Base-by-base conservation (phyloP, 2,113 vertebrate genomes). In the Cyprinodon tularosa region DNA sequence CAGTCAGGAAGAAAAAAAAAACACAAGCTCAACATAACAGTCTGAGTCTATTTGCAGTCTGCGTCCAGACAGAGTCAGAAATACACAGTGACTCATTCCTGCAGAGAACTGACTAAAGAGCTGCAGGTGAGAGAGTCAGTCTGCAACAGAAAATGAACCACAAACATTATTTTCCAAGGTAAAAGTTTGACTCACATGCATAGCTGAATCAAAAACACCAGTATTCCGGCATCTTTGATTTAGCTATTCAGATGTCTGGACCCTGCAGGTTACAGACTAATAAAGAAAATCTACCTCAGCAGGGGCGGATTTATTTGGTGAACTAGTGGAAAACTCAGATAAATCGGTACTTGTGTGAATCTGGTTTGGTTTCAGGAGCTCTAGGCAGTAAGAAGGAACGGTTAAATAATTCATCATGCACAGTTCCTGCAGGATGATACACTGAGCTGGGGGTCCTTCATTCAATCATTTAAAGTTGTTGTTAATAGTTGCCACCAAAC, bases 51-150 rank as follows among this genome's bases (percentile, higher is more conserved):
- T 89, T 86, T 81, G 38, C 20, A 57, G 79, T 45, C 11, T 0
- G 40, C 66, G 22, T 70, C 74, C 63, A 83, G 77, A 77, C 75
- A 61, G 38, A 44, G 71, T 71, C 78, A 82, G 65, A 81, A 84
- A 83, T 85, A 85, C 0, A 82, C 42, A 3, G 66, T 29, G 76
- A 76, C 62, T 84, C 80, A 72, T 53, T 7, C 17, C 42, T 64
- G 64, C 40, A 66, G 62, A 50, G 61, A 53, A 29, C 29, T 29
- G 42, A 50, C 17, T 20, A 10, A 6, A 40, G 67, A 45, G 66
- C 14, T 0, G 9, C 9, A 45, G 17, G 67, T 12, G 10, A 3
- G 22, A 29, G 3, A 15, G 15, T 50, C 29, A 67, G 29, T 15
- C 29, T 64, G 37, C 4, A 77, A 70, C 29, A 12, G 2, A 1